Conservation (phyloP, 2,888 invertebrate genomes). For the Spialia ferax region DNA sequence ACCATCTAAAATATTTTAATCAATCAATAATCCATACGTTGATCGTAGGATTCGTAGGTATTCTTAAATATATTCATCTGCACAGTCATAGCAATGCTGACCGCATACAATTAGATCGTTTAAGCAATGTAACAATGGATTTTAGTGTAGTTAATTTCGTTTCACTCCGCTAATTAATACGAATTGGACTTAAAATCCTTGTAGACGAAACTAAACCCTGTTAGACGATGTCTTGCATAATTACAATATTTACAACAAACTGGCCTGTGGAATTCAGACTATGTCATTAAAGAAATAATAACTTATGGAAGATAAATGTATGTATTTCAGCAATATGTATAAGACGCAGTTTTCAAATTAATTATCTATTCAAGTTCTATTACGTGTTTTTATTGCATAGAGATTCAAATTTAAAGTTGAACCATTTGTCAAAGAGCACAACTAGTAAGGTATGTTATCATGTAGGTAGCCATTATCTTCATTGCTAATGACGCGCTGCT, state of each 20-base stretch:
- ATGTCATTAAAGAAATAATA: no score
- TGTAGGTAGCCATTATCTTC: constrained; percentile 52
- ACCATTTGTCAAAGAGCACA: constrained; percentile 15
- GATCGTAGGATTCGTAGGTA: no score
- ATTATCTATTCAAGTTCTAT: background rate
- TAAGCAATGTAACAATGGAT: background rate
- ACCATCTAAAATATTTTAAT: no score
- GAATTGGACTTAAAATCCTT: constrained; percentile 5
- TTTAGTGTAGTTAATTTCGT: constrained; percentile 3
- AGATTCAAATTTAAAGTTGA: constrained; percentile 11
- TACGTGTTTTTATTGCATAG: background rate
- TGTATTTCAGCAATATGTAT: no score
- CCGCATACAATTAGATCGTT: constrained; percentile 2
- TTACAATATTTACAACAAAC: no score
- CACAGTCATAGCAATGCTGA: background rate
- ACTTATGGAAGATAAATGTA: no score
- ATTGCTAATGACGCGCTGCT: constrained; percentile 62
- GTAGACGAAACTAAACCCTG: background rate
- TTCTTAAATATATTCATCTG: background rate
- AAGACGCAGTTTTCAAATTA: background rate
- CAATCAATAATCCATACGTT: no score
- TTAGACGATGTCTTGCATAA: background rate
- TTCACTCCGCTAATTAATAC: constrained; percentile 3
- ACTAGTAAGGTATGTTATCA: constrained; percentile 30
- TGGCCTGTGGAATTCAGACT: no score